Evolutionary conservation across 2,113 vertebrate genomes (phyloP), one percentile per base, ranked within the genome.

Genomic region (Suncus etruscus): DNA sequence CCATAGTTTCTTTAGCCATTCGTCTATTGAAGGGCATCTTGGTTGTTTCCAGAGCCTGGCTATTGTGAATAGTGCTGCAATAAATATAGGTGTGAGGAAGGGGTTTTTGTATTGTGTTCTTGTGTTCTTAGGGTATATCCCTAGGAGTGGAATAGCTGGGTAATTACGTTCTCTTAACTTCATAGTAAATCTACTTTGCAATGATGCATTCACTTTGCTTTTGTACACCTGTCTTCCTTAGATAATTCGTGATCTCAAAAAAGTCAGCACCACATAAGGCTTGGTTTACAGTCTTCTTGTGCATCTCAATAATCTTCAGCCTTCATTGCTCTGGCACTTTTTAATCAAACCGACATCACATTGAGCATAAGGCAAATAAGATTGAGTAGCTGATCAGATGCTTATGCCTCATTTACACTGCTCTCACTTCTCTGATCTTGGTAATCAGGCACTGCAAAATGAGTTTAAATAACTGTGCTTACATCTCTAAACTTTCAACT

Each of bases 321-420:
- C 32, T 94, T 77, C 80, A 48, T 65, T 70, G 48, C 24, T 8
- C 50, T 61, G 9, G 20, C 77, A 74, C n/a, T 51, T 74, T 61
- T 91, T 80, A 39, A 80, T 86, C 50, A 73, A 20, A 78, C 32
- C 75, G 87, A 86, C 94, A 48, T 45, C 54, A 24, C 27, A 61
- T 0, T 39, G 27, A 54, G 89, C 68, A 47, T 32, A 39, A 94
- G 32, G 69, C 82, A 93, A 73, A 22, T 11, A 61, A 80, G 70
- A 86, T 45, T 2, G 18, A 65, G 51, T 68, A 39, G 5, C 51
- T 39, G 16, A 54, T 91, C 72, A 68, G 6, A 20, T 31, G 22
- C 15, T 2, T 45, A 7, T 2, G 20, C 3, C 10, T 48, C 50
- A 24, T 86, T 65, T 20, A 32, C 6, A 29, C 66, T 73, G 86